phyloP scores from a whole-genome alignment of 1,140 invertebrate species.

The Ylistrum balloti region DNA sequence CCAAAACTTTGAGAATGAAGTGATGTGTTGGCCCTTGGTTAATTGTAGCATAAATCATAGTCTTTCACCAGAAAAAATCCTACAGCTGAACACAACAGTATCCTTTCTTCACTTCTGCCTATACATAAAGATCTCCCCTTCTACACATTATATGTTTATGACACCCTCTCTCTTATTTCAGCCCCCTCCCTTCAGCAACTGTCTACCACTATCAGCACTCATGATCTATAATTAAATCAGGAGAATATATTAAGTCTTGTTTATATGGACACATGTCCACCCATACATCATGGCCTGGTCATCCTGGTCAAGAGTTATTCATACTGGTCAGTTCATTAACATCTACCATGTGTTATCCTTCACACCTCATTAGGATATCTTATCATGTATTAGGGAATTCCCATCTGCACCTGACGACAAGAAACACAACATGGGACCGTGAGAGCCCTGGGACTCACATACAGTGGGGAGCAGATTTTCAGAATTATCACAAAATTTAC shows the following conservation, averaged over 20 bases:
- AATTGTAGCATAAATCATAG: too few species aligned
- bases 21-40: too few species aligned
- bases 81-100: too few species aligned
- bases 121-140: not conserved
- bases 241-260: slow-evolving; percentile 1
- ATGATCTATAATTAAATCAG: slow-evolving; percentile 40
- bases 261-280: slow-evolving; percentile 11
- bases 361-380: not conserved
- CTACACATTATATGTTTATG: not conserved
- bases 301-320: not conserved
- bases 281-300: not conserved
- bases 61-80: too few species aligned
- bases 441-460: not conserved
- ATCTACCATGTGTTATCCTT: slow-evolving; percentile 7
- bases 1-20: too few species aligned
- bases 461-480: too few species aligned
- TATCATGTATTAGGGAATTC: not conserved
- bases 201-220: too few species aligned
- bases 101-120: too few species aligned
- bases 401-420: not conserved
- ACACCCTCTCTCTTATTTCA: not conserved
- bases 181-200: too few species aligned
- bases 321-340: not conserved
- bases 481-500: too few species aligned
- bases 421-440: too few species aligned